Evolutionary conservation across 1,140 invertebrate genomes (phyloP).

Genomic region (Achatina immaculata): DNA sequence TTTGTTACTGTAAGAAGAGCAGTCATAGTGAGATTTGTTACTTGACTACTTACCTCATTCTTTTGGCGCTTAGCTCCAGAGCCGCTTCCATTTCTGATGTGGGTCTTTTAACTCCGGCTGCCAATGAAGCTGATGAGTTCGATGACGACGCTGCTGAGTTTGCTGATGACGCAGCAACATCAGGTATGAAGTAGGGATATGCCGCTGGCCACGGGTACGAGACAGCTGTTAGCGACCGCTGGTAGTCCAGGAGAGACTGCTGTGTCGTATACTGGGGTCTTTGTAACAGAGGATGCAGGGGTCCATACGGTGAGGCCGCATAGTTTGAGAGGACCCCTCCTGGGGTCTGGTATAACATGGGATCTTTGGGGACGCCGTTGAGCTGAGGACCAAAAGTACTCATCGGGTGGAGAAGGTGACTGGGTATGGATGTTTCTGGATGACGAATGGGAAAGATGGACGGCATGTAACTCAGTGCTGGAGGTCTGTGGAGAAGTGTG

Average conservation of each 20-base stretch:
- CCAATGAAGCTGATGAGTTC: neutral
- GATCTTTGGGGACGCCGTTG: conserved; percentile 36
- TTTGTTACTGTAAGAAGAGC: too few relatives aligned
- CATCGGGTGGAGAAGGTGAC: conserved; percentile 38
- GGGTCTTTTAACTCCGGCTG: conserved; percentile 3
- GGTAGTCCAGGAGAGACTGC: conserved; percentile 40
- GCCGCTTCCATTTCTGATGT: conserved; percentile 31
- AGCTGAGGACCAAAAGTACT: conserved; percentile 6
- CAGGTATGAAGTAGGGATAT: conserved; percentile 24
- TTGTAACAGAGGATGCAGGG: conserved; percentile 35
- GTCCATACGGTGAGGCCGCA: conserved; percentile 20
- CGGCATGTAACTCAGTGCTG: conserved; percentile 16
- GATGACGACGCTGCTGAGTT: neutral
- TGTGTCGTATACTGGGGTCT: conserved; percentile 34
- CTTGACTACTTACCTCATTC: conserved; percentile 37
- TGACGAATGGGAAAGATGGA: conserved; percentile 30
- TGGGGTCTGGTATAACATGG: conserved; percentile 39
- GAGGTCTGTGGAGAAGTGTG: conserved; percentile 22
- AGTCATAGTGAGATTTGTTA: too few relatives aligned
- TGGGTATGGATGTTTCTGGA: conserved; percentile 10
- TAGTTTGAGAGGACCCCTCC: conserved; percentile 31
- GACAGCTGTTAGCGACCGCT: conserved; percentile 16
- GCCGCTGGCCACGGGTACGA: conserved; percentile 21
- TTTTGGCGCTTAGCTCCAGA: conserved; percentile 31
- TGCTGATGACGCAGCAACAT: neutral